These are phyloP conservation scores for Anas acuta DNA, from an alignment of 2,797 vertebrate genomes.

Conservation along the genomic window DNA sequence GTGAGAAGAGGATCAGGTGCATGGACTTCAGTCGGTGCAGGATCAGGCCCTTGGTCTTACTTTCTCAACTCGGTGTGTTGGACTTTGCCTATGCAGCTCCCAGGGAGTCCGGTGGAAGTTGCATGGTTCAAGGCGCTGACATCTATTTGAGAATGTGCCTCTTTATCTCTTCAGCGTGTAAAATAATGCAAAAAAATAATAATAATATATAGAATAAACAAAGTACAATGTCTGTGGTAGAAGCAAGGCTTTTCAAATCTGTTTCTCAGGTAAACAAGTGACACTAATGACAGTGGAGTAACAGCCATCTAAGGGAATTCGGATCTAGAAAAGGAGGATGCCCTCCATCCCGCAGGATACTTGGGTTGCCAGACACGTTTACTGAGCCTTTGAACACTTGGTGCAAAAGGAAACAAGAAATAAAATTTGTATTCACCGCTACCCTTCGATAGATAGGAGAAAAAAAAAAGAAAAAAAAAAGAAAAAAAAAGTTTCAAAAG, in stretches of 20 bases:
- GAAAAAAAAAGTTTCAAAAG: slow-evolving; percentile 69
- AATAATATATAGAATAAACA: not conserved
- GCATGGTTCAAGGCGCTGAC: not conserved
- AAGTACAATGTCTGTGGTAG: slow-evolving; percentile 65
- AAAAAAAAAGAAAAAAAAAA: slow-evolving; percentile 35
- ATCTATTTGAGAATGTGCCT: slow-evolving; percentile 57
- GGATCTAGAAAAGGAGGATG: slow-evolving; percentile 49
- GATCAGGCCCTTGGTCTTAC: slow-evolving; percentile 24
- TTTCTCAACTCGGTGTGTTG: slow-evolving; percentile 30
- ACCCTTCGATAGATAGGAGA: slow-evolving; percentile 52
- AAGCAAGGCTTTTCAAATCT: slow-evolving; percentile 76
- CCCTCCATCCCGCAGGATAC: slow-evolving; percentile 45
- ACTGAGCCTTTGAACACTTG: slow-evolving; percentile 69
- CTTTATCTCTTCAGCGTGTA: slow-evolving; percentile 42
- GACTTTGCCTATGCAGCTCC: slow-evolving; percentile 57
- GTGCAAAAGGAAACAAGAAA: slow-evolving; percentile 56
- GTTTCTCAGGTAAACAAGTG: slow-evolving; percentile 77
- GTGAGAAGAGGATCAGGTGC: slow-evolving; percentile 1
- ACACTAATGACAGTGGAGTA: slow-evolving; percentile 75
- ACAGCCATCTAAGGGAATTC: slow-evolving; percentile 69
- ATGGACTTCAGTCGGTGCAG: slow-evolving; percentile 7
- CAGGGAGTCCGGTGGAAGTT: slow-evolving; percentile 1
- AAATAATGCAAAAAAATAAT: slow-evolving; percentile 43
- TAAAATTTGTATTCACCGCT: slow-evolving; percentile 36
- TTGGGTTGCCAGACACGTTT: slow-evolving; percentile 57